Evolutionary conservation across 2,113 vertebrate genomes (phyloP).

Genomic region (Antennarius striatus): DNA sequence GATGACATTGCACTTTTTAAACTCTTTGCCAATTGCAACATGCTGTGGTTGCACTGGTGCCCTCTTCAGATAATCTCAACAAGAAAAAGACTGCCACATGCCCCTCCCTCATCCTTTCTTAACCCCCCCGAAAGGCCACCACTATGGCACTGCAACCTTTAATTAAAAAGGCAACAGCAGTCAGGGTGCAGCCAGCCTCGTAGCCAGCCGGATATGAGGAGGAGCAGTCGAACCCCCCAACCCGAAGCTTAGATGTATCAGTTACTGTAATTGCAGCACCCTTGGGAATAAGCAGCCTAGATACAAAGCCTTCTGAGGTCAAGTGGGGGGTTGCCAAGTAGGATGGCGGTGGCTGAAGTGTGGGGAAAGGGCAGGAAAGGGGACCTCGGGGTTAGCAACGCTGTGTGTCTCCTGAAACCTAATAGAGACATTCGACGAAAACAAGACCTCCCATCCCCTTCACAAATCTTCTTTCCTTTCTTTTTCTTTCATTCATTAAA

Average conservation of each 20-base stretch:
- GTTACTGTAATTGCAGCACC: constrained; percentile 79
- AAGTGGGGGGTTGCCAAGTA: constrained; percentile 65
- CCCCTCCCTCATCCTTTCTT: background rate
- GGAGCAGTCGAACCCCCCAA: constrained; percentile 66
- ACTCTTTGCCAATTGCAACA: constrained; percentile 11
- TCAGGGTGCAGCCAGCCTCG: constrained; percentile 71
- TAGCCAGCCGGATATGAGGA: constrained; percentile 77
- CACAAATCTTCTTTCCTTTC: constrained; percentile 39
- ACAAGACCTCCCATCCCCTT: constrained; percentile 62
- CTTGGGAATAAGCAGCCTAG: constrained; percentile 62
- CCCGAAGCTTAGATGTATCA: constrained; percentile 75
- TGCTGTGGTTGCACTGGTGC: constrained; percentile 9
- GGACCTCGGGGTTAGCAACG: constrained; percentile 37
- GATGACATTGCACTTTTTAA: constrained; percentile 23
- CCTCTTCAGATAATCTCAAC: constrained; percentile 43
- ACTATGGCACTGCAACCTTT: constrained; percentile 67
- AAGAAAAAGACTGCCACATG: constrained; percentile 32
- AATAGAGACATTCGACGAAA: constrained; percentile 69
- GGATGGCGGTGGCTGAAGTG: constrained; percentile 55
- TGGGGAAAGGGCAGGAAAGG: constrained; percentile 45
- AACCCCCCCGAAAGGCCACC: constrained; percentile 31
- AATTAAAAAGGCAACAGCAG: constrained; percentile 77
- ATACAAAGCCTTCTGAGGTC: constrained; percentile 75
- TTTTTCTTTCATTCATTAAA: constrained; percentile 61
- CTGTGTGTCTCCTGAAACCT: constrained; percentile 68